Conservation (phyloP, 2,888 invertebrate species). For the Patella caerulea region DNA sequence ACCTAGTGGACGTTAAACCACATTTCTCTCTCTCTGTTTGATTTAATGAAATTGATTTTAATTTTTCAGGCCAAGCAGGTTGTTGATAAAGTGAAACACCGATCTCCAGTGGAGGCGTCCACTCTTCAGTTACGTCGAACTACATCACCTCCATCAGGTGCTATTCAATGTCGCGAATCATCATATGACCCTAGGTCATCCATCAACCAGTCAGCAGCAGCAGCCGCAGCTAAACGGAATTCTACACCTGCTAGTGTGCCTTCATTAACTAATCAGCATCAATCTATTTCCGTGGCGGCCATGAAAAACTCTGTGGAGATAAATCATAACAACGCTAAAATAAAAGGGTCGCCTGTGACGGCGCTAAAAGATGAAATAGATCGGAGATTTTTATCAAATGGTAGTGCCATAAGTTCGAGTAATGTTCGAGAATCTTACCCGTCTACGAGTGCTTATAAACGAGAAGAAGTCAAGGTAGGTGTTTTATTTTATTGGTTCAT, state of each 20-base stretch:
- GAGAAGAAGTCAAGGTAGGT: conserved; percentile 4
- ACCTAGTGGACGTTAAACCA: no score
- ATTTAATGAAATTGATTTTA: background rate
- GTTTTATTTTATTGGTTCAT: background rate
- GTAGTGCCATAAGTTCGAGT: conserved; percentile 21
- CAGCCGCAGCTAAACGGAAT: conserved; percentile 46
- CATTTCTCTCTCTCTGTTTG: background rate
- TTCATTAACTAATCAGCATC: conserved; percentile 46
- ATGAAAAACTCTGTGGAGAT: conserved; percentile 53
- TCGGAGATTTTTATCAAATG: conserved; percentile 52
- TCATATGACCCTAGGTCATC: conserved; percentile 15
- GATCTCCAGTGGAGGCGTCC: conserved; percentile 35
- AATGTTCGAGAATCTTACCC: background rate
- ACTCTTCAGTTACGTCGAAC: conserved; percentile 9
- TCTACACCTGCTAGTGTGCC: conserved; percentile 45
- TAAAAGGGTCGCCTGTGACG: conserved; percentile 68
- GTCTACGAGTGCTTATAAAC: background rate
- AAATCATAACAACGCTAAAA: conserved; percentile 47
- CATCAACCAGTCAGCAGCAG: conserved; percentile 24
- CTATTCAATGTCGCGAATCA: background rate
- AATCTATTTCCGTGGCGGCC: conserved; percentile 51
- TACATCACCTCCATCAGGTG: background rate
- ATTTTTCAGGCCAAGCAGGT: conserved; percentile 65
- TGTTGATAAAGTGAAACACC: conserved; percentile 58
- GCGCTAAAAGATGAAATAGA: conserved; percentile 69